phyloP scores from a whole-genome alignment of 2,113 vertebrate genomes.

The Heterochromis multidens region DNA sequence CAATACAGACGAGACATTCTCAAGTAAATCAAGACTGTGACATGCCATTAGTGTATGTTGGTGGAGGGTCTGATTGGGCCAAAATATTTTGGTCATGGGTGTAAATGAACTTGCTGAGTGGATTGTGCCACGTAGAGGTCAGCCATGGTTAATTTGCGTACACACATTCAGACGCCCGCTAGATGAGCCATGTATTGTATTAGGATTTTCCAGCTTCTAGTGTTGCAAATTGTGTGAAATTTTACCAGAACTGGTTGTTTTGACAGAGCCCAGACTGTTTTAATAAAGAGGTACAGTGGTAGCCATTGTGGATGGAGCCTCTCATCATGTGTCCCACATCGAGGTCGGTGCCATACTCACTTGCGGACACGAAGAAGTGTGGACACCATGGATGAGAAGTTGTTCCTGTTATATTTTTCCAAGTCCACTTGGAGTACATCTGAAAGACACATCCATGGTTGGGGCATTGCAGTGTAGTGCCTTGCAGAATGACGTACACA shows the following conservation, averaged over 20 bases:
- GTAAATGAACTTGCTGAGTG: slow-evolving; percentile 7
- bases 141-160: background rate
- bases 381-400: background rate
- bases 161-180: background rate
- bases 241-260: background rate
- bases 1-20: slow-evolving; percentile 26
- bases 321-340: background rate
- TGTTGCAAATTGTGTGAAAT: background rate
- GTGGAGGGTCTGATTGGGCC: background rate
- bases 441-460: background rate
- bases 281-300: background rate
- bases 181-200: background rate
- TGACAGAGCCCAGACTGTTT: background rate
- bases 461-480: background rate
- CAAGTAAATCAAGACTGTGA: background rate
- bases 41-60: background rate
- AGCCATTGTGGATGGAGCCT: background rate
- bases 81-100: background rate
- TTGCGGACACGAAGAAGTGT: background rate
- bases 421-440: background rate
- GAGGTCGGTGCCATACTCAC: background rate
- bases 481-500: background rate
- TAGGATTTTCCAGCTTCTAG: background rate
- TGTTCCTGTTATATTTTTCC: background rate
- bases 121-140: slow-evolving; percentile 4